A percentile compares a stretch with the other conserved stretches of the same genome.
Evolutionary conservation across 53 echinoderm and acorn worm species (phyloP).

Genomic region (Glandiceps talaboti): DNA sequence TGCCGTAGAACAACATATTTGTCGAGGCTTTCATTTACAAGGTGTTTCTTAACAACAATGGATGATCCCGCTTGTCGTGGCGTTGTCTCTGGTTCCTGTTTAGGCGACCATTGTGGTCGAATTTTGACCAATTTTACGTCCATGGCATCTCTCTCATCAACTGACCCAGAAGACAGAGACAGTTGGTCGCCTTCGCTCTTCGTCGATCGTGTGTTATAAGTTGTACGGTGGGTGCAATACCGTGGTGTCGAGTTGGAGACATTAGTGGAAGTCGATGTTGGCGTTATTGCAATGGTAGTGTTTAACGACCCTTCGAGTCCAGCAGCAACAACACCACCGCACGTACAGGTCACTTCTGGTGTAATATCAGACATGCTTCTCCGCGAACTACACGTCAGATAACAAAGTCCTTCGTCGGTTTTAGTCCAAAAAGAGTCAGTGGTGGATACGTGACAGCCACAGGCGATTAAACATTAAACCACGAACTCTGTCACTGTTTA

Average conservation of each 20-base stretch:
- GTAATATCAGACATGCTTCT: no score
- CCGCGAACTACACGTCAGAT: no score
- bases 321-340: background rate
- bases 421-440: no score
- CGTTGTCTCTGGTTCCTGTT: slow-evolving; percentile 9
- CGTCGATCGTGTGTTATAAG: slow-evolving; percentile 5
- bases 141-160: slow-evolving; percentile 7
- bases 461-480: no score
- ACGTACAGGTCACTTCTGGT: background rate
- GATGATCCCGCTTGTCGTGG: slow-evolving; percentile 5
- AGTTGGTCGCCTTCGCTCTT: slow-evolving; percentile 15
- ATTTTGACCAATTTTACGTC: background rate
- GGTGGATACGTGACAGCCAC: no score
- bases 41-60: slow-evolving; percentile 15
- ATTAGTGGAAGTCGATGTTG: background rate
- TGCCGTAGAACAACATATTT: slow-evolving; percentile 90
- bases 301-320: background rate
- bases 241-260: slow-evolving; percentile 10
- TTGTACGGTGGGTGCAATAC: slow-evolving; percentile 18
- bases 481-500: background rate
- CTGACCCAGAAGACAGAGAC: slow-evolving; percentile 8
- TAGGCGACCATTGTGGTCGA: slow-evolving; percentile 2
- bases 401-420: no score
- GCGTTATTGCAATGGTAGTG: background rate
- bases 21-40: slow-evolving; percentile 73